Percentiles rank a stretch among this genome's conserved stretches.
phyloP scores from a whole-genome alignment of 2,113 vertebrate species.

The Balaeniceps rex region DNA sequence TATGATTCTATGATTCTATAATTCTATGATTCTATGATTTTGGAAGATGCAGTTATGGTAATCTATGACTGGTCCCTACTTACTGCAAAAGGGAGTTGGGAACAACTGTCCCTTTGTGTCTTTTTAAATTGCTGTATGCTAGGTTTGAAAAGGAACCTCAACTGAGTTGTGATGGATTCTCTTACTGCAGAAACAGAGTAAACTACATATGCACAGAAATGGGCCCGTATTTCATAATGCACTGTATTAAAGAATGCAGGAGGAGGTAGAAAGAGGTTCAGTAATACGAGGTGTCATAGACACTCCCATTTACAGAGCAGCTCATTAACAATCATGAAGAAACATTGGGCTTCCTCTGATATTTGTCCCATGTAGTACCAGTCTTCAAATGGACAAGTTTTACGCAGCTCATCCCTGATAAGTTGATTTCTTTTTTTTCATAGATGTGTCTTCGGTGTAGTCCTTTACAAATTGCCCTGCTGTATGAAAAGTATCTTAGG shows the following conservation, averaged over 20 bases:
- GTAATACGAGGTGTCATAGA: neutral
- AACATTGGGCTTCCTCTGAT: neutral
- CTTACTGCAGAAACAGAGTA: neutral
- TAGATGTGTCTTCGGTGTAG: neutral
- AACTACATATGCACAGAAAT: neutral
- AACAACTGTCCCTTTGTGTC: neutral
- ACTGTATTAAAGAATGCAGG: neutral
- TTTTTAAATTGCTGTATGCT: neutral
- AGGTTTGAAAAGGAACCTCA: neutral
- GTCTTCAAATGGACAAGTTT: neutral
- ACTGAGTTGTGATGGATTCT: neutral
- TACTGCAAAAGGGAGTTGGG: neutral
- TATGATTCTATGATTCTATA: too few species aligned
- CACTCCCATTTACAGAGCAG: neutral
- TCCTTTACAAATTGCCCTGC: neutral
- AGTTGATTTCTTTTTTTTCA: neutral
- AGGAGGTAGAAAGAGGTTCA: neutral
- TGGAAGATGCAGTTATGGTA: neutral
- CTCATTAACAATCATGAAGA: neutral
- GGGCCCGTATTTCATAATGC: neutral
- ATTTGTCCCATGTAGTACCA: neutral
- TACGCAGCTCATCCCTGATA: neutral
- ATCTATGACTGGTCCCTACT: neutral
- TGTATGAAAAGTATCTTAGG: neutral
- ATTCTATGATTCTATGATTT: too few species aligned